These are phyloP conservation scores for Holothuria leucospilota DNA, from an alignment of 53 echinoderm and acorn worm species.

Conservation along the genomic window DNA sequence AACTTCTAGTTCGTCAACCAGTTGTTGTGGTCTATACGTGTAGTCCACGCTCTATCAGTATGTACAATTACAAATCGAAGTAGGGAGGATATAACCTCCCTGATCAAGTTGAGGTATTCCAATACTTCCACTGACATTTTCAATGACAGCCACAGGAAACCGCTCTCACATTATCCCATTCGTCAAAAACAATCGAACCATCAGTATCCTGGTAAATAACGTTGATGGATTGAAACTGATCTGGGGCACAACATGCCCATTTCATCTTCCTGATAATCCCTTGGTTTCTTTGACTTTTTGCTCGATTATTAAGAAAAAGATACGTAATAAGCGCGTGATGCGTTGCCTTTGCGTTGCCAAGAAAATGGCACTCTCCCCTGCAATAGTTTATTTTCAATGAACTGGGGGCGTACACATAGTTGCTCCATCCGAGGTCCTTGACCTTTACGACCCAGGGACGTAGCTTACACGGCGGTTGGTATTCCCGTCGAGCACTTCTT, in stretches of 20 bases:
- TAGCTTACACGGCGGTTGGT: not conserved
- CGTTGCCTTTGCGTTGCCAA: not conserved
- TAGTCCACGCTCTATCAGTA: too few species aligned
- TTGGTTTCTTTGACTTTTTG: not conserved
- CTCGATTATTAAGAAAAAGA: not conserved
- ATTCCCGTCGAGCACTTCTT: not conserved
- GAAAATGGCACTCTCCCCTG: conserved; percentile 1
- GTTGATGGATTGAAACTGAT: not conserved
- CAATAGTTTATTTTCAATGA: conserved; percentile 4
- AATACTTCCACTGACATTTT: not conserved
- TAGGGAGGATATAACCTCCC: too few species aligned
- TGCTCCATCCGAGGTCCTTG: conserved; percentile 12
- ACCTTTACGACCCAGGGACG: conserved; percentile 2
- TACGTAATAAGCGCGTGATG: not conserved
- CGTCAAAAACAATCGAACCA: not conserved
- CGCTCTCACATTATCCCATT: not conserved
- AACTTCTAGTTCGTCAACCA: too few species aligned
- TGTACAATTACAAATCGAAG: too few species aligned
- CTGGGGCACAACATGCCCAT: conserved; percentile 3
- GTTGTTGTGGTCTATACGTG: too few species aligned
- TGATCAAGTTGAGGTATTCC: too few species aligned
- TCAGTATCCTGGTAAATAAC: not conserved
- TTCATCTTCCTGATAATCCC: not conserved
- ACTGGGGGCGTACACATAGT: not conserved
- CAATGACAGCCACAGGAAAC: conserved; percentile 16